These are phyloP conservation scores for Fregetta grallaria DNA, from an alignment of 2,113 vertebrate genomes.

Conservation along the genomic window DNA sequence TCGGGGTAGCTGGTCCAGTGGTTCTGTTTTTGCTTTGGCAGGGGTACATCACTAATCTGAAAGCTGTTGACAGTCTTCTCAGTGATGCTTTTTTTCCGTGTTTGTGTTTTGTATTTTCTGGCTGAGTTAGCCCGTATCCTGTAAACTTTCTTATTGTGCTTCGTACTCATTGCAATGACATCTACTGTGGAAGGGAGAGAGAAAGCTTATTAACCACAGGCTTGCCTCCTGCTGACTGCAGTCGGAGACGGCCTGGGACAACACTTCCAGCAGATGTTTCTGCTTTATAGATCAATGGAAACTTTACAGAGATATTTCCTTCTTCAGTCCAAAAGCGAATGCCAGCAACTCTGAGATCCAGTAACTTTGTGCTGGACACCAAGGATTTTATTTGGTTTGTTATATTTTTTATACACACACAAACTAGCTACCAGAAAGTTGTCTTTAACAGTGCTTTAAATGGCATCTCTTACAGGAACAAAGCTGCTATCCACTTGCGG, in stretches of 20 bases:
- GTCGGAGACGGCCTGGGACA: background rate
- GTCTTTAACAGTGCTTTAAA: background rate
- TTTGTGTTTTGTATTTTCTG: constrained; percentile 59
- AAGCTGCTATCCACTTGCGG: background rate
- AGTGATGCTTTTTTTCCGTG: constrained; percentile 37
- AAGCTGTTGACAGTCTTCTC: constrained; percentile 30
- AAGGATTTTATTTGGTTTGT: constrained; percentile 21
- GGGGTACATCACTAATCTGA: background rate
- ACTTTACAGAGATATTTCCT: constrained; percentile 44
- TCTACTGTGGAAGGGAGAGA: constrained; percentile 39
- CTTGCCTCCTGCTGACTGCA: constrained; percentile 59
- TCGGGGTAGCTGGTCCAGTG: background rate
- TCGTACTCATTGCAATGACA: background rate
- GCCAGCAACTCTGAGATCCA: background rate
- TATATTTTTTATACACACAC: background rate
- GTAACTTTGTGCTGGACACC: constrained; percentile 11
- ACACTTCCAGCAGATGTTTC: constrained; percentile 49
- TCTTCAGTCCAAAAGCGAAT: constrained; percentile 33
- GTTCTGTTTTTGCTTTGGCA: background rate
- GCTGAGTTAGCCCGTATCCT: constrained; percentile 32
- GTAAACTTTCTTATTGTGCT: constrained; percentile 33
- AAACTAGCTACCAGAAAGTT: constrained; percentile 1
- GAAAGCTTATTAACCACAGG: constrained; percentile 60
- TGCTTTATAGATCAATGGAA: constrained; percentile 60
- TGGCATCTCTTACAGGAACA: background rate